phyloP scores from a whole-genome alignment of 2,888 invertebrate species.

The Andrena dorsata region DNA sequence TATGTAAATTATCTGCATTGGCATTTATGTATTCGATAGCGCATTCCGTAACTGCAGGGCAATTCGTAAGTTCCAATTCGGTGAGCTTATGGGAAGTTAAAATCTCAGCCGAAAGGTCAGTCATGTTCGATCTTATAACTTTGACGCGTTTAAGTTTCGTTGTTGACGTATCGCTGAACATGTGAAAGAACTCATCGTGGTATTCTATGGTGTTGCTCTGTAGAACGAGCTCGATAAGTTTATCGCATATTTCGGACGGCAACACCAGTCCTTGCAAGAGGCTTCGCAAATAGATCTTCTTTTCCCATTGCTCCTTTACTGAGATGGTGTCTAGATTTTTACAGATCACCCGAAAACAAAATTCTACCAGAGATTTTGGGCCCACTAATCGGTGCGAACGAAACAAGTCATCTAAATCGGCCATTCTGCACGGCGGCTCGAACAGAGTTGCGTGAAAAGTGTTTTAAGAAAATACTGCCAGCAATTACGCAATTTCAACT shows the following conservation, averaged over 20 bases:
- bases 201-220: constrained; percentile 86
- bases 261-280: constrained; percentile 88
- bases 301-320: constrained; percentile 51
- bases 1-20: constrained; percentile 89
- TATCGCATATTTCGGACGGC: constrained; percentile 91
- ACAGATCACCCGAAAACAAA: constrained; percentile 88
- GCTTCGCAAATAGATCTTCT: constrained; percentile 62
- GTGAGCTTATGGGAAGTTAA: constrained; percentile 91
- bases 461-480: constrained; percentile 49
- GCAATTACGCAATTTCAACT: constrained; percentile 72
- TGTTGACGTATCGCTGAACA: constrained; percentile 89
- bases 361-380: constrained; percentile 88
- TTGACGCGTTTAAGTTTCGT: constrained; percentile 90
- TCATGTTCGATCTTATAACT: constrained; percentile 90
- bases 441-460: constrained; percentile 56
- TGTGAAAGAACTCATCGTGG: constrained; percentile 89
- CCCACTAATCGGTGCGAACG: constrained; percentile 77
- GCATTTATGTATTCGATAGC: constrained; percentile 89
- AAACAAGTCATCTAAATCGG: constrained; percentile 78
- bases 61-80: constrained; percentile 91
- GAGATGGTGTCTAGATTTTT: constrained; percentile 88
- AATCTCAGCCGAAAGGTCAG: constrained; percentile 89
- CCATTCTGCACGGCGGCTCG: constrained; percentile 72
- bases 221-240: constrained; percentile 88
- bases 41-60: constrained; percentile 88